A percentile compares a stretch with the other conserved stretches of the same genome.
These are phyloP conservation scores for Callocephalon fimbriatum DNA, from an alignment of 2,113 vertebrate genomes.

Conservation along the genomic window DNA sequence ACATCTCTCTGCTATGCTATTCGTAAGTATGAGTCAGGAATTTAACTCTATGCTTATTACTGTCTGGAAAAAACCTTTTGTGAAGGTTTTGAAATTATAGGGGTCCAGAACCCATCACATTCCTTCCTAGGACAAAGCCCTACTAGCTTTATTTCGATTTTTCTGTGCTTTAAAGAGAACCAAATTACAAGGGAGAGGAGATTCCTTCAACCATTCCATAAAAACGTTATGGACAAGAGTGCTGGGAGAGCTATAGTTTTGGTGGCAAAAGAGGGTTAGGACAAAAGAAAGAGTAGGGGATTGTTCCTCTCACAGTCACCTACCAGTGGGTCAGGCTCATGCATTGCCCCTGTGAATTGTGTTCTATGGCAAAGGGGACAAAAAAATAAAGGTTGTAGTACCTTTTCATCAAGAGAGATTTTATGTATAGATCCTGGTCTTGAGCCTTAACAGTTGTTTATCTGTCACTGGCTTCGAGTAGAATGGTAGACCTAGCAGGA, in stretches of 20 bases:
- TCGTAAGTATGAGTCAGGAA: neutral
- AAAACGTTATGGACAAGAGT: neutral
- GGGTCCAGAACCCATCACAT: neutral
- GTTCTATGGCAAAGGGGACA: neutral
- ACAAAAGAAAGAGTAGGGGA: neutral
- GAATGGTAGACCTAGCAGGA: neutral
- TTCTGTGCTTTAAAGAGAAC: neutral
- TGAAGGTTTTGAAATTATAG: neutral
- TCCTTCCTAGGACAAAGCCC: neutral
- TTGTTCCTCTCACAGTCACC: neutral
- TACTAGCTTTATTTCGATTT: neutral
- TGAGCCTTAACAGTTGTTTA: neutral
- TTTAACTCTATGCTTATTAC: neutral
- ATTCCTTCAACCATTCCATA: neutral
- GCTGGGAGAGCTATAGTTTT: neutral
- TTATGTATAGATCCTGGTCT: neutral
- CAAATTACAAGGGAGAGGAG: neutral
- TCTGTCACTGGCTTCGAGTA: neutral
- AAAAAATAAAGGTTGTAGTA: neutral
- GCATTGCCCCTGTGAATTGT: neutral
- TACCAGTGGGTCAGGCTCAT: neutral
- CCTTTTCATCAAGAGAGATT: neutral
- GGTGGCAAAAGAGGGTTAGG: neutral
- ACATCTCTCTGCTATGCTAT: neutral
- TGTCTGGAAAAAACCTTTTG: neutral